Base-by-base conservation (phyloP, 2,113 vertebrate species). In the Thunnus maccoyii region DNA sequence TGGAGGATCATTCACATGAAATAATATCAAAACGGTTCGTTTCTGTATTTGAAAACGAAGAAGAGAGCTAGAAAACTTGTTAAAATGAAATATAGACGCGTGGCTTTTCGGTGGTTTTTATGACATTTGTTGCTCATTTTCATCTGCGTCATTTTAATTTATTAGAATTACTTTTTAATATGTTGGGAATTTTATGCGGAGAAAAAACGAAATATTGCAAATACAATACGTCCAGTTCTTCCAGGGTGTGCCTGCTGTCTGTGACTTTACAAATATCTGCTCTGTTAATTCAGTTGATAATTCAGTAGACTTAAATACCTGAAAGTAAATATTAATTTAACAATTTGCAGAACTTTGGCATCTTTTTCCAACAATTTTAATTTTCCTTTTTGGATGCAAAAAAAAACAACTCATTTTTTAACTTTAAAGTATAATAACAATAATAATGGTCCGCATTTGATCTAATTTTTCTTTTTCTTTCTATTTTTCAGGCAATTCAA, bases 401-500 rank as follows among this genome's bases (percentile, higher is more conserved):
- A 47, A 57, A 47, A 30, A 1, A 41, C 8, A 9, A 9, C 5
- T 41, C 1, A n/a, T 4, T 20, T 27, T 18, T 10, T n/a, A 9
- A 14, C 4, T 57, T 27, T 6, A 62, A 36, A 0, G 11, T 14
- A 1, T 22, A 44, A 22, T 7, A 20, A 1, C 17, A 44, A 22
- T 7, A 17, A 17, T 12, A 5, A 1, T n/a, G 16, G 27, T 13
- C 17, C 65, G 14, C 16, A 15, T 54, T 48, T 77, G n/a, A 66
- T 73, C 63, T 88, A 61, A 68, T 76, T 83, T 68, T 70, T 46
- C 9, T 16, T 52, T 81, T 48, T 32, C 32, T 62, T 16, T 82
- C 10, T 80, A 44, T 83, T 85, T 85, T 91, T 22, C 86, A 89
- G 89, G 68, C 25, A 52, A 13, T 62, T 72, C 88, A 5, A 56